Evolutionary conservation across 1,140 invertebrate species (phyloP), one percentile per base, ranked within the genome.

Genomic region (Drosophila baimaii): DNA sequence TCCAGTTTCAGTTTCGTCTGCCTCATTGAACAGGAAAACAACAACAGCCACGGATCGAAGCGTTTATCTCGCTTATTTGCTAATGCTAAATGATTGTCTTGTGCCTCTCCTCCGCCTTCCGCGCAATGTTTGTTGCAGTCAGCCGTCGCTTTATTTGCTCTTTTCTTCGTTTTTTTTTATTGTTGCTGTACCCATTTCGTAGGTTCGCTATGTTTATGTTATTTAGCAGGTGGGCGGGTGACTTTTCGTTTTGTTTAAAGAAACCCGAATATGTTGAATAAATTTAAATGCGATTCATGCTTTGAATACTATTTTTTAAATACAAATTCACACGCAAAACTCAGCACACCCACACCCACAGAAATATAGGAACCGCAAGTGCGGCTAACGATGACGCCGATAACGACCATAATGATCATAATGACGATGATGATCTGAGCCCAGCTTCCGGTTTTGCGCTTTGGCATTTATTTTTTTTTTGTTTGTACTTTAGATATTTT

Each of bases 31-130:
- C 74, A 70, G 47, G 59, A 78, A 70, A 76, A 64, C 55, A 69
- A 59, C 47, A 58, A 55, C 25, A 58, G 54, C 59, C 55, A 77
- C 68, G 81, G 86, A 70, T 81, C 70, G 80, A 80, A 86, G 78
- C 79, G 71, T 86, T 86, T 89, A 86, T 83, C 78, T 88, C 68
- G 71, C 71, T 72, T 72, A 77, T 73, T 83, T 83, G 76, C 79
- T 86, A 88, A 89, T 77, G 71, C 76, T 76, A 77, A 86, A 86
- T 88, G 81, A 88, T 80, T 73, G 76, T 77, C 68, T 75, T 77
- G 72, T 56, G 79, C 73, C 73, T 64, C 58, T 51, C 35, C 35
- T 35, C 19, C 68, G 12, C 70, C 65, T 58, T 59, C 55, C 47
- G 33, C 62, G 25, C 44, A 51, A 81, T 85, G 75, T 85, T 82